Percentiles rank a stretch among this genome's conserved stretches.
phyloP scores from a whole-genome alignment of 30 jellyfish, hydroid and myxozoan genomes.

The Pseudorhiza aurosa region DNA sequence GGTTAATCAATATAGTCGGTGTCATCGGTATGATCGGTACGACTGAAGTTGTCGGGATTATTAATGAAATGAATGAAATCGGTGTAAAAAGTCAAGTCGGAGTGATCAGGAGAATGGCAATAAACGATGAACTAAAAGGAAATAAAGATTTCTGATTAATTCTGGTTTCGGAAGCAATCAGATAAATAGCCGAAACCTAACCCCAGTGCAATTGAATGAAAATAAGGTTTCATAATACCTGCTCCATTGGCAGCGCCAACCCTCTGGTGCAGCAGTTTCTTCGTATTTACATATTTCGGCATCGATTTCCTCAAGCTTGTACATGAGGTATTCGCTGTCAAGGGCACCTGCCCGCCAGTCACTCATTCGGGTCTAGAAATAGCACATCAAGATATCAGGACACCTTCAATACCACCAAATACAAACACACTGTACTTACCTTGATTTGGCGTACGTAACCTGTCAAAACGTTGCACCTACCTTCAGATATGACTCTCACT shows the following conservation, averaged over 20 bases:
- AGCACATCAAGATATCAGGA: constrained; percentile 25
- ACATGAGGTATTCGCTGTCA: constrained; percentile 76
- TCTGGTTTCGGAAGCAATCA: neutral
- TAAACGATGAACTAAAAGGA: neutral
- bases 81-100: neutral
- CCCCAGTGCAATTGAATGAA: too few relatives aligned
- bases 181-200: neutral
- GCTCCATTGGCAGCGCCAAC: constrained; percentile 99
- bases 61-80: too few relatives aligned
- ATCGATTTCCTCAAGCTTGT: constrained; percentile 69
- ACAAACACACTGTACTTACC: neutral
- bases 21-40: too few relatives aligned
- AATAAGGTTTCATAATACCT: constrained; percentile 68
- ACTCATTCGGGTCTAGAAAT: constrained; percentile 88
- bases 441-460: neutral
- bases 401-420: neutral
- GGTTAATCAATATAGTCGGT: too few relatives aligned
- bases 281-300: constrained; percentile 78
- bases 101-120: neutral
- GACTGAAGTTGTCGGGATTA: too few relatives aligned
- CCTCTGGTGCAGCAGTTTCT: constrained; percentile 96
- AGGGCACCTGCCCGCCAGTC: constrained; percentile 99
- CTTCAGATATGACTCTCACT: too few relatives aligned
- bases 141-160: too few relatives aligned
- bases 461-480: too few relatives aligned